phyloP scores from a whole-genome alignment of 2,888 invertebrate genomes.

The Priapulus caudatus region DNA sequence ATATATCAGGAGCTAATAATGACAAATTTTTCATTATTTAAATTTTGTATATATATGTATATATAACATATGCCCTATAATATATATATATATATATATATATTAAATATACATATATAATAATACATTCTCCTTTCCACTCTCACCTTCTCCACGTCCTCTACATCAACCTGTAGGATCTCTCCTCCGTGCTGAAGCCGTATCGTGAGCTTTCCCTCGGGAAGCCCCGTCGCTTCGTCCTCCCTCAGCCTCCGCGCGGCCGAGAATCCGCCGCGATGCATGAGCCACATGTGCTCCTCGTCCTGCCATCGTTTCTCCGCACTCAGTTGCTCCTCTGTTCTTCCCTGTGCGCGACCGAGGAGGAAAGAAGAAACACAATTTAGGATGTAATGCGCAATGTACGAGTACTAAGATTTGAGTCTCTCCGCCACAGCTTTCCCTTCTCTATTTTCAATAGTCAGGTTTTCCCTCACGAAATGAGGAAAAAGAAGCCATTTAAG shows the following conservation, averaged over 20 bases:
- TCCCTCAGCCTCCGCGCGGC: conserved; percentile 46
- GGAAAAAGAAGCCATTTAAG: too few species aligned
- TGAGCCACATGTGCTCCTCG: conserved; percentile 68
- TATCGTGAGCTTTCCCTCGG: conserved; percentile 53
- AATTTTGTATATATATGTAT: too few species aligned
- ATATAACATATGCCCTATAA: too few species aligned
- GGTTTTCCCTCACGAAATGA: too few species aligned
- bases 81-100: background rate
- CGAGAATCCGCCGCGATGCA: conserved; percentile 84
- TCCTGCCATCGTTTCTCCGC: conserved; percentile 56
- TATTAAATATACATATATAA: background rate
- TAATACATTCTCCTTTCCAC: conserved; percentile 2
- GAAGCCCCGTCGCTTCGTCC: conserved; percentile 28
- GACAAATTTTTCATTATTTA: too few species aligned
- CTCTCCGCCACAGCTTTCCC: too few species aligned
- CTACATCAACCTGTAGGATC: conserved; percentile 76
- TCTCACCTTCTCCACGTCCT: conserved; percentile 78
- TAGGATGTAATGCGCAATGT: too few species aligned
- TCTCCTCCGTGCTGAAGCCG: conserved; percentile 68
- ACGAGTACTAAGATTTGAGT: too few species aligned
- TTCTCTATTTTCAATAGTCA: too few species aligned
- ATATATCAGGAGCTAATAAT: too few species aligned
- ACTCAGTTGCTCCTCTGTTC: conserved; percentile 53
- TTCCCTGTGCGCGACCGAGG: conserved; percentile 46
- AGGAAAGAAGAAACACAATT: conserved; percentile 9